Base-by-base conservation (phyloP, 92 coral and sea anemone genomes). In the Phenganax stokvisi region DNA sequence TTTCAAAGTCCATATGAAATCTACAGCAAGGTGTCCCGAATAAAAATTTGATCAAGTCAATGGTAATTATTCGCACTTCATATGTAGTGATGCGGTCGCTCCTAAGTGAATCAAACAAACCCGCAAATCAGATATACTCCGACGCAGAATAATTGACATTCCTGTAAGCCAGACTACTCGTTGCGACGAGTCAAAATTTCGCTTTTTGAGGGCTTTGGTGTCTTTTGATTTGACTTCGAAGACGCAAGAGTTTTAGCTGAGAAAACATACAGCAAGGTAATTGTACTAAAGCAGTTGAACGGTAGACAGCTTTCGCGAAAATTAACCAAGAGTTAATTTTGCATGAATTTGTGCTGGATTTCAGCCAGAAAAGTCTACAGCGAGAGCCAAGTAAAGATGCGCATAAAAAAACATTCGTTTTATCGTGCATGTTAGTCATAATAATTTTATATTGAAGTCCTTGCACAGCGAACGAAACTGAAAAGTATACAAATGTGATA, bases 231-330 rank as follows among this genome's bases (percentile, higher is more conserved):
- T 51, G 13, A 52, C 73, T 68, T 68, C 73, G 47, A 53, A 68
- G 29, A 37, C 53, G 53, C 53, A 9, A 68, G 73, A 61, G 67
- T 30, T 30, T 17, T 28, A 3, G 53, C 6, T 68, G 3, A 53
- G 13, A 29, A 37, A 68, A 68, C 7, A 68, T 64, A 68, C 30
- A 68, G 73, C 73, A 68, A 68, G 73, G 73, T 68, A 68, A 68
- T 9, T 37, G 12, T 53, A 29, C 11, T 68, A 8, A 37, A 37
- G 29, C 29, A 68, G 52, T 37, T 68, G 17, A n/a, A 12, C 6
- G 52, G 3, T 10, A 17, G 25, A 30, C 47, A 5, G 47, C 47
- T 37, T 37, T 37, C 2, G 47, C 5, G 47, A 37, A 20, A 37
- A 37, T 37, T 37, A 37, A 37, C 47, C 47, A 5, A 37, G 5